Evolutionary conservation across 2,888 invertebrate genomes (phyloP).

Genomic region (Drosophila paucipuncta): DNA sequence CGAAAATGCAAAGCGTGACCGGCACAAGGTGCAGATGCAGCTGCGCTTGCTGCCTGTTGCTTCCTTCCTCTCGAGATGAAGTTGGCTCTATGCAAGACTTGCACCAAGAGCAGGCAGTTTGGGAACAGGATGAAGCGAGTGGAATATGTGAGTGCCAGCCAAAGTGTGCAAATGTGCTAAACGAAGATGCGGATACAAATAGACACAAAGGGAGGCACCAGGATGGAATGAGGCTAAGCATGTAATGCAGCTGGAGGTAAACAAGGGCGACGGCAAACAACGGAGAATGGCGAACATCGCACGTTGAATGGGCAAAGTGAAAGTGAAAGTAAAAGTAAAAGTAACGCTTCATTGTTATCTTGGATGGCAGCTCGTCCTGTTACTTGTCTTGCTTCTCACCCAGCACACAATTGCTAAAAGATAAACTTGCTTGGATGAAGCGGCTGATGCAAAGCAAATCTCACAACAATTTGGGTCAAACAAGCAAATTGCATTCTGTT

Average conservation of each 20-base stretch:
- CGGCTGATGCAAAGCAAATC: slow-evolving; percentile 67
- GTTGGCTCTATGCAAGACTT: not conserved
- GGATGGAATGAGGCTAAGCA: slow-evolving; percentile 37
- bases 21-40: slow-evolving; percentile 52
- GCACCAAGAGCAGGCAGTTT: slow-evolving; percentile 45
- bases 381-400: slow-evolving; percentile 27
- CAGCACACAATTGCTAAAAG: slow-evolving; percentile 59
- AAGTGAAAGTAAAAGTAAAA: slow-evolving; percentile 69
- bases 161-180: slow-evolving; percentile 52
- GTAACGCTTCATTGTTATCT: slow-evolving; percentile 75
- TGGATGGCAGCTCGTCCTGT: slow-evolving; percentile 46
- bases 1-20: slow-evolving; percentile 72
- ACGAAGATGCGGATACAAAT: slow-evolving; percentile 46
- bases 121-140: slow-evolving; percentile 39
- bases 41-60: slow-evolving; percentile 49
- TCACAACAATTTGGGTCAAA: slow-evolving; percentile 82
- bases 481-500: slow-evolving; percentile 82
- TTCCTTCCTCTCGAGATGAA: not conserved
- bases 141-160: slow-evolving; percentile 35
- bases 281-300: slow-evolving; percentile 2
- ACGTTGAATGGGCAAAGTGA: slow-evolving; percentile 23
- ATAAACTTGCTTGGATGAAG: slow-evolving; percentile 49
- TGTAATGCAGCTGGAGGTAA: slow-evolving; percentile 59
- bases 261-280: slow-evolving; percentile 36
- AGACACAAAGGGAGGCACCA: slow-evolving; percentile 12